Conservation (phyloP, 2,113 vertebrate genomes). For the Amphiprion ocellaris region DNA sequence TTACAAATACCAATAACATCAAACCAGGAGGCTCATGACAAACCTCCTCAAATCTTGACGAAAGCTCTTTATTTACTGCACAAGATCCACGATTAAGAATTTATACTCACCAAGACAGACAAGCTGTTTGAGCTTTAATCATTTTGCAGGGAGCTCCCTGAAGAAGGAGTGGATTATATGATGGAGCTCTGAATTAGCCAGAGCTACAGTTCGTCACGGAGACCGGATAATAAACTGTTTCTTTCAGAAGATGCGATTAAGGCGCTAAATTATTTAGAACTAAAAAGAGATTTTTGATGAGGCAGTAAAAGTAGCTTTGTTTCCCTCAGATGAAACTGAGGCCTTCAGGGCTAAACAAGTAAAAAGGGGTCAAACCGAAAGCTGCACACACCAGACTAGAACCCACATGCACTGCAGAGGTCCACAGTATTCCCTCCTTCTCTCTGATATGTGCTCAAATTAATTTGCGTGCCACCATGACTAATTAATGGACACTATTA, state of each 20-base stretch:
- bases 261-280: conserved; percentile 33
- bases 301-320: conserved; percentile 14
- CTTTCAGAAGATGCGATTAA: conserved; percentile 30
- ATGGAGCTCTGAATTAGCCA: conserved; percentile 21
- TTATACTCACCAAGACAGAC: conserved; percentile 2
- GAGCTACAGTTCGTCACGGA: conserved; percentile 6
- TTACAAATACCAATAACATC: background rate
- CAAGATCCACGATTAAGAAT: conserved; percentile 7
- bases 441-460: conserved; percentile 41
- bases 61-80: conserved; percentile 11
- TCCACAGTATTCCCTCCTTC: conserved; percentile 9
- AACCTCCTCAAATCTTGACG: background rate
- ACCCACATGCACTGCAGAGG: conserved; percentile 15
- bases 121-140: conserved; percentile 20
- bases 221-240: conserved; percentile 35
- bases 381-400: background rate
- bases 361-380: conserved; percentile 19
- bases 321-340: conserved; percentile 16
- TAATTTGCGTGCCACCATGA: conserved; percentile 55
- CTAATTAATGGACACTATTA: conserved; percentile 66
- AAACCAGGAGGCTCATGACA: conserved; percentile 1
- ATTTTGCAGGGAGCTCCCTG: conserved; percentile 26
- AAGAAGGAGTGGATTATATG: conserved; percentile 20
- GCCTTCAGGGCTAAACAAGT: conserved; percentile 14
- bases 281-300: conserved; percentile 27